Base-by-base conservation (phyloP, 1,140 invertebrate species). In the Heterodera schachtii region DNA sequence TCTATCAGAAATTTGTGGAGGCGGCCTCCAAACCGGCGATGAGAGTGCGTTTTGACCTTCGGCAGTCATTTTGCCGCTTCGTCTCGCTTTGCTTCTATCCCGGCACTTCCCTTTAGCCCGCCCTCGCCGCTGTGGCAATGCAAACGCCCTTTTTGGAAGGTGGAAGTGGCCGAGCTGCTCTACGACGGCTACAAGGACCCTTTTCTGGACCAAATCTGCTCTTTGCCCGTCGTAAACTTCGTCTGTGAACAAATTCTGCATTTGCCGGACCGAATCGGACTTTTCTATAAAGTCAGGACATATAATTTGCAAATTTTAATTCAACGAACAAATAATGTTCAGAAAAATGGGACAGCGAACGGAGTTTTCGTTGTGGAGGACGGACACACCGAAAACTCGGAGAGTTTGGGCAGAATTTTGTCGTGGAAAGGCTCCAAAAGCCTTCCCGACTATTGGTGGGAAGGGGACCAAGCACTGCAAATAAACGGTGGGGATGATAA, bases 1-100 rank as follows among this genome's bases (percentile, higher is more conserved):
- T 89, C 75, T 90, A 88, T 76, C 88, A 89, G 84, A 89, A 89
- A 71, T 89, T 89, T 75, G 87, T 89, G 16, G 89, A 90, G 83
- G 88, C 89, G 3, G 87, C 88, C 9, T 88, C 87, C 7, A 88
- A 81, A 31, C 86, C 87, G 43, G 77, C 81, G 43, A 88, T 88
- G 87, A 82, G 75, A 60, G 88, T 84, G 4, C 84, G 86, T 52
- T 71, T 41, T 52, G 52, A 0, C 52, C 52, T 5, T 52, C 8
- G 8, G 49, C 31, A 4, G 49, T 11, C 4, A 2, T 3, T 52
- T 52, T 52, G 49, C 13, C 52, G 7, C 16, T 52, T 52, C 16
- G 9, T 52, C 52, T 13, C 16, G 16, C 1, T 52, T 52, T 52
- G 9, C 52, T 11, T 16, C 52, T 52, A 52, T 31, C 31, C 31